Base-by-base conservation (phyloP, 2,113 vertebrate genomes). In the Orycteropus afer region DNA sequence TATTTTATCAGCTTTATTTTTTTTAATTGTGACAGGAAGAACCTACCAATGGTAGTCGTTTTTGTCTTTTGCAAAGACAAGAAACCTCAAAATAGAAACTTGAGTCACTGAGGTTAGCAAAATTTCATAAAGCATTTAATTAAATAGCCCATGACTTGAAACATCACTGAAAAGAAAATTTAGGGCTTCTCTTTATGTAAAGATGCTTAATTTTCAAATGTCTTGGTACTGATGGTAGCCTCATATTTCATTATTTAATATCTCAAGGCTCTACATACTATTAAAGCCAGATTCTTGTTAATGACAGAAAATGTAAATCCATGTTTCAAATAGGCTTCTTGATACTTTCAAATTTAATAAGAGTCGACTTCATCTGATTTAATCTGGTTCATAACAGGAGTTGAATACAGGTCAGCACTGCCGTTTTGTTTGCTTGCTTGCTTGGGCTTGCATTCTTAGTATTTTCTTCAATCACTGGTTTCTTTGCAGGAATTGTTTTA, bases 191-290 rank as follows among this genome's bases (percentile, higher is more conserved):
- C 49, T 94, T 94, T 76, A 95, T 81, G 37, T 49, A 76, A 23
- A 84, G 34, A 69, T 55, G 78, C 45, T 95, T 88, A 63, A 71
- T 88, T 94, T 94, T 95, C 71, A 84, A 80, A 79, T 57, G 18
- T 82, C 45, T 55, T 81, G 20, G 37, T 93, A 71, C 18, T 59
- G 42, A 47, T 37, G 7, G 90, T 11, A 92, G n/a, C 14, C 12
- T 89, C 51, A 2, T 80, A 47, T 59, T 67, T 91, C 77, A 92
- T 61, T 76, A 94, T 61, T 92, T 86, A 86, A 23, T 73, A 86
- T 89, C 67, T 92, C 61, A 67, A 76, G 10, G 40, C 77, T 92
- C 42, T 79, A 95, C n/a, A 89, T 20, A 86, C 27, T 71, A 86
- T 87, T 83, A 84, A 67, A 86, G 47, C 15, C 74, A 92, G 55